Evolutionary conservation across 2,888 invertebrate species (phyloP), one percentile per base, ranked within the genome.

Genomic region (Piscicola geometra): DNA sequence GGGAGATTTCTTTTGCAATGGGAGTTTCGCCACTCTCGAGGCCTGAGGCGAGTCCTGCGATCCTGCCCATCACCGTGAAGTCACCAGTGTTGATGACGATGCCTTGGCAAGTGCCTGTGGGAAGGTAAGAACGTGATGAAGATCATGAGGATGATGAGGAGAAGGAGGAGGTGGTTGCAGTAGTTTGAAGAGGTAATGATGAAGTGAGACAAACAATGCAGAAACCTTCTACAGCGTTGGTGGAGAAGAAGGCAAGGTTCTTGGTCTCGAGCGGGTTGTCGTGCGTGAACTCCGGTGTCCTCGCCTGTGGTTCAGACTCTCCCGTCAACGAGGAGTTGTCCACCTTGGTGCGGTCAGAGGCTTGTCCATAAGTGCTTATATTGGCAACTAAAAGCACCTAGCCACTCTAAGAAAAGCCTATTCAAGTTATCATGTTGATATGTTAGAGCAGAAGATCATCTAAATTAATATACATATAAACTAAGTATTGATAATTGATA

Each of bases 1-100:
- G 97, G 82, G 93, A 94, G 86, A 99, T 99, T 89, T 99, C 98
- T 88, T 94, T 94, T 79, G 97, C 96, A 86, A 99, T 97, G 78
- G 99, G 98, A 0, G 98, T 98, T 87, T 97, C 94, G 76, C 85
- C 85, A 67, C 84, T 84, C 79, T 85, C 84, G 75, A 85, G 80
- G 76, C 85, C 85, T 66, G 85, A 85, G 25, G 86, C 85, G 80
- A 86, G 79, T 81, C 85, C 85, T 71, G 86, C 86, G 80, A 86
- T 86, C 79, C 86, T 83, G 35, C 86, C 86, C 86, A 86, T 86
- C 36, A 86, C 85, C 75, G 86, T 86, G 36, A 80, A 78, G 81
- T 86, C 86, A 36, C 86, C 86, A 71, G 84, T 84, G 76, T 79
- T 81, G 64, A 86, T 81, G 32, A 86, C 85, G 71, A 86, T 75